These are phyloP conservation scores for Lasiommata megera DNA, from an alignment of 2,888 invertebrate genomes.

Conservation along the genomic window DNA sequence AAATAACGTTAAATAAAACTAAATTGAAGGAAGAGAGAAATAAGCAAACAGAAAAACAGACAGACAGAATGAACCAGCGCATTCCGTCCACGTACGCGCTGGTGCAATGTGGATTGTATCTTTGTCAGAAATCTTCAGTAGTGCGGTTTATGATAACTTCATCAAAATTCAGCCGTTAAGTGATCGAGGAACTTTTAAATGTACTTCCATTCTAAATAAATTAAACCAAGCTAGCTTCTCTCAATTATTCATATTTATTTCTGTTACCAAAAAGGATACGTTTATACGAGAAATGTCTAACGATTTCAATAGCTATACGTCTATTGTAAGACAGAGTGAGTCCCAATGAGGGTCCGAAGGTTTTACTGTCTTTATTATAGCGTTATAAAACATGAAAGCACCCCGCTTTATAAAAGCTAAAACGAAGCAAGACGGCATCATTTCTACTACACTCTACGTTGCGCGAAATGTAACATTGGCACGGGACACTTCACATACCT, in stretches of 20 bases:
- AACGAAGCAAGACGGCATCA: conserved; percentile 66
- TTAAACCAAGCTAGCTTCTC: neutral
- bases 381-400: conserved; percentile 72
- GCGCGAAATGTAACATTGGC: neutral
- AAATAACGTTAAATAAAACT: too few relatives aligned
- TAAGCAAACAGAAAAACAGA: too few relatives aligned
- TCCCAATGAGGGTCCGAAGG: conserved; percentile 54
- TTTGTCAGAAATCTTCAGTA: too few relatives aligned
- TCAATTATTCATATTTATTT: too few relatives aligned
- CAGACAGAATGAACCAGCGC: too few relatives aligned
- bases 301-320: conserved; percentile 55
- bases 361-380: conserved; percentile 72
- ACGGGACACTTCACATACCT: too few relatives aligned
- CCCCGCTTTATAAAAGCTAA: conserved; percentile 64
- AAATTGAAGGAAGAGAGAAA: too few relatives aligned
- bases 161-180: too few relatives aligned
- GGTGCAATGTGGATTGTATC: too few relatives aligned
- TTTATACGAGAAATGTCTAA: conserved; percentile 55
- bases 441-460: conserved; percentile 51
- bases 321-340: conserved; percentile 60
- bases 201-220: neutral
- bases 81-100: too few relatives aligned
- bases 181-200: neutral
- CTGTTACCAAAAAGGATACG: conserved; percentile 1
- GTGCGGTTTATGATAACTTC: too few relatives aligned